These are phyloP conservation scores for Carpatolechia fugitivella DNA, from an alignment of 2,888 invertebrate genomes.

Conservation along the genomic window DNA sequence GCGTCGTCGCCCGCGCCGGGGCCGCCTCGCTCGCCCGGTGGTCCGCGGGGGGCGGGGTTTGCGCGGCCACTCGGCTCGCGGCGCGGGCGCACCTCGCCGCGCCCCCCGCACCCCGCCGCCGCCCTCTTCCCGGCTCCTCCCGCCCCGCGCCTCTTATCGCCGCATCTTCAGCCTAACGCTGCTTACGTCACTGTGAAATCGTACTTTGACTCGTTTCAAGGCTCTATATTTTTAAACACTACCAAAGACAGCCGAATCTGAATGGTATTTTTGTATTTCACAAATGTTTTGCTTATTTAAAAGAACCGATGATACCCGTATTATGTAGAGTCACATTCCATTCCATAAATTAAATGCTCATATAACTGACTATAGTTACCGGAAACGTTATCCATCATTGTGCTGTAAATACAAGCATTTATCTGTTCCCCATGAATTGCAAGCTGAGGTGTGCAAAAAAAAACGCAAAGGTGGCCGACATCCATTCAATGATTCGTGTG, in stretches of 20 bases:
- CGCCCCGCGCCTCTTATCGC: conserved; percentile 60
- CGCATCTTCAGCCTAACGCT: conserved; percentile 71
- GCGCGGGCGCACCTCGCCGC: conserved; percentile 53
- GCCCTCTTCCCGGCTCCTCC: conserved; percentile 39
- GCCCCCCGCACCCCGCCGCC: conserved; percentile 25
- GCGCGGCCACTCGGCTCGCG: conserved; percentile 68
- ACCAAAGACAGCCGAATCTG: neutral
- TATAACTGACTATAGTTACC: conserved; percentile 7
- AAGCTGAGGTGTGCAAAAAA: conserved; percentile 29
- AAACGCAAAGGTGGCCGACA: conserved; percentile 67
- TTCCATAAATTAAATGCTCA: neutral
- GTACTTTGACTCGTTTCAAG: conserved; percentile 30
- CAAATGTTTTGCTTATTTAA: neutral
- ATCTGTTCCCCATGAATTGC: conserved; percentile 27
- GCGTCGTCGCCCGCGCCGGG: conserved; percentile 34
- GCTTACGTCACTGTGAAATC: conserved; percentile 63
- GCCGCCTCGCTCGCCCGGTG: conserved; percentile 79
- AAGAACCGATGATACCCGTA: no score
- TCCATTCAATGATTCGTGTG: conserved; percentile 65
- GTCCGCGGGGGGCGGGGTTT: conserved; percentile 77
- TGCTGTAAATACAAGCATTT: conserved; percentile 27
- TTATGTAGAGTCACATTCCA: no score
- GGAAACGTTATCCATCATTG: conserved; percentile 20
- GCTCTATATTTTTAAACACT: conserved; percentile 1
- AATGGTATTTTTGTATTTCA: neutral